Conservation (phyloP, 2,797 vertebrate genomes). For the Paguma larvata region DNA sequence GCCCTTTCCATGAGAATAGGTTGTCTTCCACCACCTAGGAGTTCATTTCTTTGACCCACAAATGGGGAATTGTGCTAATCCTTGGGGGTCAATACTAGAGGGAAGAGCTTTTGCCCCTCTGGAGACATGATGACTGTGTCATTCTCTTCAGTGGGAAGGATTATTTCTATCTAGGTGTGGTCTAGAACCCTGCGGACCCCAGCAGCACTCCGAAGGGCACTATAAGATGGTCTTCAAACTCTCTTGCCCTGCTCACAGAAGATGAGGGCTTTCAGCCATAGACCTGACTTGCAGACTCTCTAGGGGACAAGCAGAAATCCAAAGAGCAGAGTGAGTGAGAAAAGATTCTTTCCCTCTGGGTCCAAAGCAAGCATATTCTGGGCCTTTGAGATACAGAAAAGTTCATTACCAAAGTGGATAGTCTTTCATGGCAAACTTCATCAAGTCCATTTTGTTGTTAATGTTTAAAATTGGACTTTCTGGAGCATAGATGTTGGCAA, state of each 20-base stretch:
- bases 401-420: conserved; percentile 49
- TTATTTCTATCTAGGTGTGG: not conserved
- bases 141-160: conserved; percentile 22
- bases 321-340: not conserved
- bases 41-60: not conserved
- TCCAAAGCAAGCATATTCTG: not conserved
- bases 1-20: not conserved
- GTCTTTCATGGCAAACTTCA: not conserved
- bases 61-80: not conserved
- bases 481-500: conserved; percentile 29
- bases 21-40: not conserved
- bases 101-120: not conserved
- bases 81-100: not conserved
- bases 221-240: not conserved
- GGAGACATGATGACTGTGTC: not conserved
- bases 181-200: not conserved
- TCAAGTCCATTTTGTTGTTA: not conserved
- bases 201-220: not conserved
- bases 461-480: conserved; percentile 29
- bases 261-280: not conserved
- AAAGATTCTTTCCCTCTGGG: not conserved
- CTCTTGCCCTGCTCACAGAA: conserved; percentile 9
- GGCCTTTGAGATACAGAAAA: not conserved
- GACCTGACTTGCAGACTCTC: not conserved
- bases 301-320: conserved; percentile 31